Evolutionary conservation across 2,113 vertebrate species (phyloP), one percentile per base, ranked within the genome.

Genomic region (Ailurus styani): DNA sequence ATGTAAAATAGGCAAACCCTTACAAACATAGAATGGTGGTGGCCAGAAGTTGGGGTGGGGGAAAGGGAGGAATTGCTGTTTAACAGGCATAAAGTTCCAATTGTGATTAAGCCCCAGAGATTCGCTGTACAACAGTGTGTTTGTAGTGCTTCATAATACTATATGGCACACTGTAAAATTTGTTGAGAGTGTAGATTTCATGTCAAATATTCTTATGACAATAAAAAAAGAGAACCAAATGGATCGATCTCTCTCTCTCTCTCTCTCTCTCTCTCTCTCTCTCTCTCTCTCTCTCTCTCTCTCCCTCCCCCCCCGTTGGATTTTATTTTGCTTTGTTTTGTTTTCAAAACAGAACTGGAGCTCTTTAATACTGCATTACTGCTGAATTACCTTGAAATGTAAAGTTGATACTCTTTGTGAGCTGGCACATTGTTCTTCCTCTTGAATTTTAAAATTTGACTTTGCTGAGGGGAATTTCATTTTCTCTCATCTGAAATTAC

Each of bases 401-500:
- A 95, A 95, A 91, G 54, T 85, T 95, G 42, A 14, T 93, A 50
- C 81, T 78, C 96, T 97, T 42, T 25, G 20, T 54, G 37, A 90
- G 88, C 55, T 25, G 31, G 31, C 37, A 94, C 87, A 90, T 82
- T 95, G 94, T 95, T 97, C 86, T 94, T 93, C 68, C 77, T 94
- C 54, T 93, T 96, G 96, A 97, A 97, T 98, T 97, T 97, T 98
- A 97, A 98, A 97, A 88, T 95, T 96, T 93, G 77, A 91, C 95
- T 97, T 98, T 97, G 95, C 98, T 98, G 87, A 97, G 45, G 95
- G 97, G 94, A 94, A 98, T 96, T 98, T 97, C 79, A 96, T 96
- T 97, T 98, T 95, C 96, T 97, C 97, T 97, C 98, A 96, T 97
- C 97, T 97, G 98, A 97, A 97, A 98, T 98, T 98, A 97, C 94